Conservation (phyloP, 2,113 vertebrate genomes). For the Phrynocephalus versicolor region DNA sequence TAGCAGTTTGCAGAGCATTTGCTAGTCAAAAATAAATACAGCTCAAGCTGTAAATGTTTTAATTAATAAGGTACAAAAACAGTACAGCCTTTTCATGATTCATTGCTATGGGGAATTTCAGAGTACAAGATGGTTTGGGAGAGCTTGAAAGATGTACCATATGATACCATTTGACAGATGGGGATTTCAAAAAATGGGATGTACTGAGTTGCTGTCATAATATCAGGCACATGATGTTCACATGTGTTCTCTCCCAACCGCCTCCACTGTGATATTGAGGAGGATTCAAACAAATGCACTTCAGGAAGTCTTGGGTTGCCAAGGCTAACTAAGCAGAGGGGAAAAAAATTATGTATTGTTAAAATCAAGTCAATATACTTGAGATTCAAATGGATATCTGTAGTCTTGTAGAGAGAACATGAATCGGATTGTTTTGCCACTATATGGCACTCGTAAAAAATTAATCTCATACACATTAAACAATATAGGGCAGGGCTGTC, state of each 20-base stretch:
- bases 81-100: conserved; percentile 35
- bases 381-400: neutral
- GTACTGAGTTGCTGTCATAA: conserved; percentile 32
- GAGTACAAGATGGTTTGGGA: conserved; percentile 41
- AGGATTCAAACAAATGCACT: conserved; percentile 49
- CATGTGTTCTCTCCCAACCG: conserved; percentile 3
- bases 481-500: too few relatives aligned
- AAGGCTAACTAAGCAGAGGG: neutral
- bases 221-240: conserved; percentile 35
- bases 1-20: conserved; percentile 30
- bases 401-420: conserved; percentile 42
- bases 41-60: conserved; percentile 24
- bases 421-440: conserved; percentile 47
- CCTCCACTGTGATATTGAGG: neutral
- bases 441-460: conserved; percentile 34
- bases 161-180: conserved; percentile 43
- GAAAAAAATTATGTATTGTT: neutral
- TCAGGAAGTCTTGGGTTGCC: neutral
- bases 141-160: conserved; percentile 20
- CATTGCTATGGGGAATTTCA: neutral
- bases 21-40: conserved; percentile 38
- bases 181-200: conserved; percentile 26
- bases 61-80: conserved; percentile 33
- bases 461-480: conserved; percentile 27
- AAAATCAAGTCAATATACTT: conserved; percentile 5